Conservation (phyloP, 1,140 invertebrate genomes). For the Aphidius ervi region DNA sequence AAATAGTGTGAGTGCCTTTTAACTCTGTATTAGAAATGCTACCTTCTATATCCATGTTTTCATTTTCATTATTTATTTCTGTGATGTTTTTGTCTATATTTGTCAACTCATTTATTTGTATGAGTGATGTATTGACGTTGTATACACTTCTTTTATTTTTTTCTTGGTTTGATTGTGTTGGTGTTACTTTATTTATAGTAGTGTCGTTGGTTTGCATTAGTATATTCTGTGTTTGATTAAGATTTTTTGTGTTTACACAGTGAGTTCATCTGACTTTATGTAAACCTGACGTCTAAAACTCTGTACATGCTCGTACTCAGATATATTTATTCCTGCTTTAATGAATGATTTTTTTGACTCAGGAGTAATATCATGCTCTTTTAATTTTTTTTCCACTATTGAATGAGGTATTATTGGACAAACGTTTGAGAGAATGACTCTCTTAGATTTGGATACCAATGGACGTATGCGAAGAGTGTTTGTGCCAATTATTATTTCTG, state of each 20-base stretch:
- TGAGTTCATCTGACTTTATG: background rate
- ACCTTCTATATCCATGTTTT: too few species aligned
- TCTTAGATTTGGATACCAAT: background rate
- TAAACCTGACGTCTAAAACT: conserved; percentile 17
- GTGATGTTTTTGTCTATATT: too few species aligned
- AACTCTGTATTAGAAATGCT: too few species aligned
- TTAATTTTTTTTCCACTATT: background rate
- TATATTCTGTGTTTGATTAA: conserved; percentile 13
- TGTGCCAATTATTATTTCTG: too few species aligned
- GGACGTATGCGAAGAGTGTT: background rate
- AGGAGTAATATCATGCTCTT: background rate
- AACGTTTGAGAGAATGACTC: background rate
- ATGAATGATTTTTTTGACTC: background rate
- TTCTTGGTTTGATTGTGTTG: too few species aligned
- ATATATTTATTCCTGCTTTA: background rate
- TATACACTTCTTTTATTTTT: too few species aligned
- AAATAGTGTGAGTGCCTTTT: too few species aligned
- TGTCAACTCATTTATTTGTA: too few species aligned
- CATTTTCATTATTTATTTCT: too few species aligned
- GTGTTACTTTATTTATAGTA: conserved; percentile 5
- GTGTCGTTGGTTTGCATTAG: conserved; percentile 12
- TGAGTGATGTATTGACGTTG: too few species aligned
- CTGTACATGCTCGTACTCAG: background rate
- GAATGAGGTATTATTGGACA: background rate
- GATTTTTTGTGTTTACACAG: background rate